Evolutionary conservation across 2,888 invertebrate species (phyloP), one percentile per base, ranked within the genome.

Genomic region (Drosophila nr. medialis): DNA sequence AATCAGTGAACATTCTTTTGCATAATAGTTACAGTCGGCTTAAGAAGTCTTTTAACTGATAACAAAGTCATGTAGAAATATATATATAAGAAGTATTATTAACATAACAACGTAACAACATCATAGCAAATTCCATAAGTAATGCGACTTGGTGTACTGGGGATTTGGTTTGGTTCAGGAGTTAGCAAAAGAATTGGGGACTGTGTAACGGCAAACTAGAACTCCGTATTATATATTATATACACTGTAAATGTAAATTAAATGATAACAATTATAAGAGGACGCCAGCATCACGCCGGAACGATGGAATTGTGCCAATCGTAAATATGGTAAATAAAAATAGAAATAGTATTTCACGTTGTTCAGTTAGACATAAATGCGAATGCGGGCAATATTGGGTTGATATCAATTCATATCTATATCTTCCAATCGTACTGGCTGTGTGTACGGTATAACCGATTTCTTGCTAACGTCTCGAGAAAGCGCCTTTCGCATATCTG

Each of bases 401-500:
- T 72, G 79, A 75, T 75, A 86, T 88, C 78, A 88, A 87, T 89
- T 89, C 89, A 87, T 94, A 92, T 99, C 98, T 77, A 99, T 96
- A 92, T 99, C 99, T 94, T 99, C 99, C 56, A 98, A 97, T 89
- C 98, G 94, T 45, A 99, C 99, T 75, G 99, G 99, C 94, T 99
- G 98, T 61, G 96, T 94, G 86, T 99, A 93, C 34, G 99, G 99
- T 93, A 99, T 95, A 60, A 99, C 96, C 15, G 99, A 99, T 91
- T 97, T 97, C 92, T 97, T 97, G 80, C 96, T 95, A 1, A 96
- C 95, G 93, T 99, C 99, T 93, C 98, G 95, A 5, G 99, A 97
- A 83, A 99, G 94, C 7, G 99, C 99, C 94, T 99, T 99, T 88
- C 99, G 95, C 99, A 99, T 99, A 94, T 99, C 99, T 99, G 94